A percentile compares a stretch with the other conserved stretches of the same genome.
Evolutionary conservation across 2,888 invertebrate genomes (phyloP).

Genomic region (Hipparchia semele): DNA sequence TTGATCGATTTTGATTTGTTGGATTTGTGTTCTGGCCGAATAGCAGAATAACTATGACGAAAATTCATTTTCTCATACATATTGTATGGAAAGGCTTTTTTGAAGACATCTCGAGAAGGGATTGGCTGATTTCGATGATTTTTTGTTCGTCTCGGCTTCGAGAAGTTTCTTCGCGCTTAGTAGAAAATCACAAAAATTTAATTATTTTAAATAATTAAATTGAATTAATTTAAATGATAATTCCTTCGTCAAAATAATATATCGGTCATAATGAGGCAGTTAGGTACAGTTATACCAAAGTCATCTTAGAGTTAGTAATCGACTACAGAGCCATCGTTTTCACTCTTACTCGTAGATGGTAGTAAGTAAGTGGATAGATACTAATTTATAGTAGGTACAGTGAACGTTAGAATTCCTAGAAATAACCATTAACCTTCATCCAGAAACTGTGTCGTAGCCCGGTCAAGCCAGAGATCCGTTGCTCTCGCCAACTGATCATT

Average conservation of each 20-base stretch:
- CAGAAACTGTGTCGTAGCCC: not conserved
- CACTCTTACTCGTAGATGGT: not conserved
- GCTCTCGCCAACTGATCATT: not conserved
- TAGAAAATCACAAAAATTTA: too few species aligned
- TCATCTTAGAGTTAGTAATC: not conserved
- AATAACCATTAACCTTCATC: slow-evolving; percentile 5
- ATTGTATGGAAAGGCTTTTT: too few species aligned
- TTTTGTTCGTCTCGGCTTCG: too few species aligned
- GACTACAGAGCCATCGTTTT: not conserved
- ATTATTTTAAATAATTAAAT: too few species aligned
- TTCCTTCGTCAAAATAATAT: not conserved
- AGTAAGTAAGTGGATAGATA: not conserved
- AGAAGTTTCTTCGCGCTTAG: too few species aligned
- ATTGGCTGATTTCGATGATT: too few species aligned
- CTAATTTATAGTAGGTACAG: not conserved
- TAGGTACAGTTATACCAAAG: not conserved
- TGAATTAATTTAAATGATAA: not conserved
- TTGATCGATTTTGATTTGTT: too few species aligned
- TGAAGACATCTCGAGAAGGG: too few species aligned
- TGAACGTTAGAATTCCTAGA: not conserved
- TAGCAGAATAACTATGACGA: too few species aligned
- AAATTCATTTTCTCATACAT: too few species aligned
- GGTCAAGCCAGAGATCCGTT: too few species aligned
- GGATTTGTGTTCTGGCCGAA: too few species aligned
- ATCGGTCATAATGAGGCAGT: not conserved